phyloP scores from a whole-genome alignment of 2,888 invertebrate genomes.

The Acanthosoma haemorrhoidale region DNA sequence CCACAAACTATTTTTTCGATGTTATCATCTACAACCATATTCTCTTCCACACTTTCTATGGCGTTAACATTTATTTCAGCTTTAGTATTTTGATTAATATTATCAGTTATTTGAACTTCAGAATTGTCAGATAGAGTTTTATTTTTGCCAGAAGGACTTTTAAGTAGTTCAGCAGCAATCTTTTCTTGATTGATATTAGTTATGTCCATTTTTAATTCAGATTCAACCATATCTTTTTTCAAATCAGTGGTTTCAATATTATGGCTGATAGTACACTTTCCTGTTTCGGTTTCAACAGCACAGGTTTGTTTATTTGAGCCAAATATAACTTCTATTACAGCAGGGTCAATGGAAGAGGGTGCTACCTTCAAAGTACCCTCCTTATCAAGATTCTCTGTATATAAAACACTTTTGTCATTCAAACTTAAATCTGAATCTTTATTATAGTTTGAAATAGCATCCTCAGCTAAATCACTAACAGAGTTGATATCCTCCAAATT shows the following conservation, averaged over 20 bases:
- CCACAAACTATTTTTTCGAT: not conserved
- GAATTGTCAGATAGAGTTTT: not conserved
- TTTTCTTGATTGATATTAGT: no score
- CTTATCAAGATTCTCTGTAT: not conserved
- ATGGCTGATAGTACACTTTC: no score
- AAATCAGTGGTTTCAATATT: no score
- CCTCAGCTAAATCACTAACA: not conserved
- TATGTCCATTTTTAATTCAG: not conserved
- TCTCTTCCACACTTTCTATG: not conserved
- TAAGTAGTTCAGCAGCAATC: not conserved
- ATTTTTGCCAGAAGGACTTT: not conserved
- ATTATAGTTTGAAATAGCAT: no score
- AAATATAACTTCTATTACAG: constrained; percentile 30
- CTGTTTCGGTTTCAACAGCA: not conserved
- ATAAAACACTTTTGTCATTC: not conserved
- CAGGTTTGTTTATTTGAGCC: constrained; percentile 7
- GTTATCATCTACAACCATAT: not conserved
- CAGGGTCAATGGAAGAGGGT: constrained; percentile 28
- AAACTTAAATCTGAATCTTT: no score
- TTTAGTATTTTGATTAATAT: not conserved
- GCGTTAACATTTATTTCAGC: not conserved
- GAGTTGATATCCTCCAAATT: not conserved
- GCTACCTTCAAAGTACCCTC: not conserved
- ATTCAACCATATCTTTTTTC: no score
- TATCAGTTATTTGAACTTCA: not conserved